Evolutionary conservation across 2,888 invertebrate genomes (phyloP).

Genomic region (Galerucella calmariensis): DNA sequence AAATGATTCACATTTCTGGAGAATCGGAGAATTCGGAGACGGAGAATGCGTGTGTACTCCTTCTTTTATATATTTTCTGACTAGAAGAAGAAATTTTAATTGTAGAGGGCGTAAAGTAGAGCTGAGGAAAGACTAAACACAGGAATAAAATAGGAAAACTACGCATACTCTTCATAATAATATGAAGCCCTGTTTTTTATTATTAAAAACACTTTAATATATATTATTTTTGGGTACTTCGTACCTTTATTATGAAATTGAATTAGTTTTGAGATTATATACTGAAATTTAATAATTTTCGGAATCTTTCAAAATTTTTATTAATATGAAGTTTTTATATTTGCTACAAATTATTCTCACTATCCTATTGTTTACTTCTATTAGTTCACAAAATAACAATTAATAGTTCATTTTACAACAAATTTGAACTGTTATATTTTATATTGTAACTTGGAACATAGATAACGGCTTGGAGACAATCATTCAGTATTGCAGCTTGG

Average conservation of each 20-base stretch:
- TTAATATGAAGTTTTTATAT: background rate
- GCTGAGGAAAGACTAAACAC: background rate
- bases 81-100: background rate
- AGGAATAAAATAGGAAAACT: conserved; percentile 3
- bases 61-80: background rate
- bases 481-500: background rate
- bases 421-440: no score
- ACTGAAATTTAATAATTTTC: background rate
- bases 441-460: no score
- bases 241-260: background rate
- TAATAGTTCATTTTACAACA: no score
- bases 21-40: background rate
- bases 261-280: background rate
- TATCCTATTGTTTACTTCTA: no score
- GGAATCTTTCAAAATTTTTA: background rate
- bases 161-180: conserved; percentile 2
- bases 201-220: background rate
- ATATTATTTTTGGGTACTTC: background rate
- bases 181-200: background rate
- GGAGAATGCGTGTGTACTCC: background rate
- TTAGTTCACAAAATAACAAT: no score
- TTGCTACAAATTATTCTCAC: background rate
- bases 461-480: no score
- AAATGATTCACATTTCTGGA: background rate
- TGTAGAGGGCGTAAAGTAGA: conserved; percentile 5